These are phyloP conservation scores for Seriola aureovittata DNA, from an alignment of 2,113 vertebrate genomes.

Conservation along the genomic window DNA sequence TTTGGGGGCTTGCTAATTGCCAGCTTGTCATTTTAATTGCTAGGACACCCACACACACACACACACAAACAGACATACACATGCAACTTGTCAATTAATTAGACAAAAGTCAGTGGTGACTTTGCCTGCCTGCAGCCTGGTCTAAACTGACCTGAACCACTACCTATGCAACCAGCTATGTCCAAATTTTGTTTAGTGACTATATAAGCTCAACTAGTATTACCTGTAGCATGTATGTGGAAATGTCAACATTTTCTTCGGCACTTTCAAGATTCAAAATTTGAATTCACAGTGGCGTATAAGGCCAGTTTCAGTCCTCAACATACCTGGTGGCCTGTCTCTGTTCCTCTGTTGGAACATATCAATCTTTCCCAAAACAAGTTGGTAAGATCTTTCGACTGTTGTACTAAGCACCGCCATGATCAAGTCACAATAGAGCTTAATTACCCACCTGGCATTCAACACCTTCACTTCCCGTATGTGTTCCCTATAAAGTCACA, in stretches of 20 bases:
- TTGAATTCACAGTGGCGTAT: too few species aligned
- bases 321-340: background rate
- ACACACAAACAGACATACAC: conserved; percentile 32
- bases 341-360: too few species aligned
- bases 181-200: background rate
- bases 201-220: background rate
- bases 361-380: background rate
- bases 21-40: conserved; percentile 98
- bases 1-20: conserved; percentile 95
- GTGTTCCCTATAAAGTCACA: conserved; percentile 9
- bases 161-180: background rate
- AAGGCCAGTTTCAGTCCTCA: background rate
- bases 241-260: background rate
- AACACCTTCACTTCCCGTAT: conserved; percentile 33
- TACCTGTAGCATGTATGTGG: background rate
- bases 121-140: conserved; percentile 32
- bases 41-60: conserved; percentile 59
- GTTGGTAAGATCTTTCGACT: background rate
- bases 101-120: conserved; percentile 79
- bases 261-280: too few species aligned
- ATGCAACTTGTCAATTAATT: conserved; percentile 90
- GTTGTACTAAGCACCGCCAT: background rate
- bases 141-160: background rate
- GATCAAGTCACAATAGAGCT: conserved; percentile 29
- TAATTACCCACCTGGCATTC: conserved; percentile 34